Evolutionary conservation across 2,888 invertebrate genomes (phyloP).

Genomic region (Lottia scabra): DNA sequence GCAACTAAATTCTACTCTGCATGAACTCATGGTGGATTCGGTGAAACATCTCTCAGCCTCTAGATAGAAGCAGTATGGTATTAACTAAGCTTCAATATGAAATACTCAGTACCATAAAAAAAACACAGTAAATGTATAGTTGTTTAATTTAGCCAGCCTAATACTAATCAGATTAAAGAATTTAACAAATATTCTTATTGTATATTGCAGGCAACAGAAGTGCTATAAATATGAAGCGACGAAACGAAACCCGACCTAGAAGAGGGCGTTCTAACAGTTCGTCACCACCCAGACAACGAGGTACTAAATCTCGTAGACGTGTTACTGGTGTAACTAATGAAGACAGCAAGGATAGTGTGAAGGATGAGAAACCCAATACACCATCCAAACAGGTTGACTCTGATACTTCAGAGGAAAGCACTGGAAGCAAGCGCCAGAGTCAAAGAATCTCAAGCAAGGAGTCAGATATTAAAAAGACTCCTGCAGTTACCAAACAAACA

Average conservation of each 20-base stretch:
- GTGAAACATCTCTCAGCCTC: too few relatives aligned
- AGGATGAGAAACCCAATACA: slow-evolving; percentile 13
- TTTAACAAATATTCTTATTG: neutral
- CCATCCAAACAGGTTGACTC: neutral
- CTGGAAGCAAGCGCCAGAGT: slow-evolving; percentile 11
- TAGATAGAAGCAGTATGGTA: too few relatives aligned
- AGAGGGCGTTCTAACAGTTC: slow-evolving; percentile 34
- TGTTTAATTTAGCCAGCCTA: too few relatives aligned
- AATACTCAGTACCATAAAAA: too few relatives aligned
- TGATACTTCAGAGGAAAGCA: neutral
- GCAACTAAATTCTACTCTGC: too few relatives aligned
- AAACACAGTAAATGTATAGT: too few relatives aligned
- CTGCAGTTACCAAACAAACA: neutral
- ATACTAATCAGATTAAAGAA: too few relatives aligned
- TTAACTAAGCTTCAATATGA: too few relatives aligned
- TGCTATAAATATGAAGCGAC: slow-evolving; percentile 33
- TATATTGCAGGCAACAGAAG: slow-evolving; percentile 1
- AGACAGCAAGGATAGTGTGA: slow-evolving; percentile 1
- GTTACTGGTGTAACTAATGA: slow-evolving; percentile 17
- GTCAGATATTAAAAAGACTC: neutral
- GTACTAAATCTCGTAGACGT: slow-evolving; percentile 29
- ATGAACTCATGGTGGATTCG: too few relatives aligned
- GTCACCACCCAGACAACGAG: slow-evolving; percentile 25
- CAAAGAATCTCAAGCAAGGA: slow-evolving; percentile 18
- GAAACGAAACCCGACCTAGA: slow-evolving; percentile 42